Percentiles rank a stretch among this genome's conserved stretches.
These are phyloP conservation scores for Scaptomyza reducta DNA, from an alignment of 2,888 invertebrate genomes.

Conservation along the genomic window DNA sequence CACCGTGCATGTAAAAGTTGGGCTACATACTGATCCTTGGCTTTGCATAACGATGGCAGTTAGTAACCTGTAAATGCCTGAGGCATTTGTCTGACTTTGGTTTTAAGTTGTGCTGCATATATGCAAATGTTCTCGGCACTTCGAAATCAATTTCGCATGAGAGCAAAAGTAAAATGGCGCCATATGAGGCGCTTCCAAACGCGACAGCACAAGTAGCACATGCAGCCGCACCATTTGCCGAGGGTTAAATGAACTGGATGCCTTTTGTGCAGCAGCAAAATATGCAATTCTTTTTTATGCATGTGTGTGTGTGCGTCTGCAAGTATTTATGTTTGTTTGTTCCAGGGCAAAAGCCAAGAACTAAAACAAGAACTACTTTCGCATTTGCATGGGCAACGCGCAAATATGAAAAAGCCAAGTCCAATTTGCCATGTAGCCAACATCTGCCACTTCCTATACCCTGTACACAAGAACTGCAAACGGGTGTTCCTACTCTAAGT, in stretches of 20 bases:
- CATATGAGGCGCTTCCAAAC: constrained; percentile 25
- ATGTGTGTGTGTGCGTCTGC: constrained; percentile 7
- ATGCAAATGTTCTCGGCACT: constrained; percentile 37
- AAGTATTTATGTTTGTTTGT: constrained; percentile 13
- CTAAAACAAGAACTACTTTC: constrained; percentile 51
- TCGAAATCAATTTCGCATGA: constrained; percentile 51
- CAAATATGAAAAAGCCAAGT: constrained; percentile 58
- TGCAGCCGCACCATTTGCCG: constrained; percentile 20
- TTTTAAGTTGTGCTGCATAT: background rate
- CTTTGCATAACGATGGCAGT: constrained; percentile 17
- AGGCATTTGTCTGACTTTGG: constrained; percentile 2
- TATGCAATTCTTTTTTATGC: constrained; percentile 54
- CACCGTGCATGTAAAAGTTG: background rate
- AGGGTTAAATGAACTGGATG: constrained; percentile 73
- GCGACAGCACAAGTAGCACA: constrained; percentile 16
- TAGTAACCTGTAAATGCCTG: constrained; percentile 27
- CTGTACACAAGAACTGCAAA: background rate
- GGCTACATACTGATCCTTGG: constrained; percentile 12
- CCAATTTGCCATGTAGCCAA: constrained; percentile 27
- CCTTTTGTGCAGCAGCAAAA: constrained; percentile 60
- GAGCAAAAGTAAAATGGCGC: constrained; percentile 45
- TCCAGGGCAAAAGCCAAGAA: constrained; percentile 26
- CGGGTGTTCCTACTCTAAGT: background rate
- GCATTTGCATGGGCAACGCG: constrained; percentile 60
- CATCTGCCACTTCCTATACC: constrained; percentile 46